Evolutionary conservation across 1,140 invertebrate species (phyloP).

Genomic region (Drosophila hydei): DNA sequence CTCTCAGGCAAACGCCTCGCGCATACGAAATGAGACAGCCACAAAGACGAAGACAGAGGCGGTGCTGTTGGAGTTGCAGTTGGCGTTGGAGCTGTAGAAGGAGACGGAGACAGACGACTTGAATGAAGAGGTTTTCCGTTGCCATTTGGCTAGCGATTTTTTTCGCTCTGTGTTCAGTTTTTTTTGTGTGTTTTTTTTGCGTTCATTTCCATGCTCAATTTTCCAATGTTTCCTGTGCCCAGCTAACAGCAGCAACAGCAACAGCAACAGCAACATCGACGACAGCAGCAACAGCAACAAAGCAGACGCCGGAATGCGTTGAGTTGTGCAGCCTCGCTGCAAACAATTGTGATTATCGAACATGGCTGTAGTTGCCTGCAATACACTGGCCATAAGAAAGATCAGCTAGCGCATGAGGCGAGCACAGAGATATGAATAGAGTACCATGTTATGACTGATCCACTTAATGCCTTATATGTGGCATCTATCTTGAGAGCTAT

Average conservation of each 20-base stretch:
- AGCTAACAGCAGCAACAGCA: slow-evolving; percentile 50
- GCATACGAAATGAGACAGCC: slow-evolving; percentile 78
- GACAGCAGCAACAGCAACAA: slow-evolving; percentile 55
- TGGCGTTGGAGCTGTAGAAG: background rate
- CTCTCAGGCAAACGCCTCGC: slow-evolving; percentile 58
- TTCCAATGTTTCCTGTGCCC: slow-evolving; percentile 79
- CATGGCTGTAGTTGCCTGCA: slow-evolving; percentile 41
- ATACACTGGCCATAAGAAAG: slow-evolving; percentile 13
- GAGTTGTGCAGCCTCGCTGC: slow-evolving; percentile 62
- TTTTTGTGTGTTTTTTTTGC: slow-evolving; percentile 16
- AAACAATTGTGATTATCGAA: slow-evolving; percentile 82
- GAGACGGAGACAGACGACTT: slow-evolving; percentile 47
- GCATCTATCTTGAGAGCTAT: no score
- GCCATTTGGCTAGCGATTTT: slow-evolving; percentile 66
- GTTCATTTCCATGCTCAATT: slow-evolving; percentile 82
- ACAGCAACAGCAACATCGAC: slow-evolving; percentile 23
- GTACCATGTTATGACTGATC: no score
- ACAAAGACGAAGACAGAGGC: slow-evolving; percentile 8
- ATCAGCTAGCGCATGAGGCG: background rate
- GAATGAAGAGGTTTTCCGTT: slow-evolving; percentile 81
- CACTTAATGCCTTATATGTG: no score
- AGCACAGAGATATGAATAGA: no score
- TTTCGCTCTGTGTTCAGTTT: slow-evolving; percentile 18
- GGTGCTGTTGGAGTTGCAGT: background rate
- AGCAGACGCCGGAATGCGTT: slow-evolving; percentile 66